Base-by-base conservation (phyloP, 1,140 invertebrate species). In the Brachionus paranguensis region DNA sequence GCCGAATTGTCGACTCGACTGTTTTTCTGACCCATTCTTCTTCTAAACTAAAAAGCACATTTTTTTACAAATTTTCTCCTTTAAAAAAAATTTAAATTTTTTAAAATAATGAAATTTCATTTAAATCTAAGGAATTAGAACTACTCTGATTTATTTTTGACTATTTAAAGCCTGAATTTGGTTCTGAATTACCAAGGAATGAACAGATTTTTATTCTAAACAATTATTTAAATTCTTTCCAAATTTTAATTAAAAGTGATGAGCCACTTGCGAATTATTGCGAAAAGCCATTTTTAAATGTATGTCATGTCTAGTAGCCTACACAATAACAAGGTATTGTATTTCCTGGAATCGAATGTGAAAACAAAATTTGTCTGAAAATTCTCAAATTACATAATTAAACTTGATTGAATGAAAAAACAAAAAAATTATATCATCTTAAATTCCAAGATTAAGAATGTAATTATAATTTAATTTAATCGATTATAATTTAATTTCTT, bases 11-110 rank as follows among this genome's bases (percentile, higher is more conserved):
- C 45, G 20, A 76, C 50, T 76, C 72, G 27, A 27, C 43, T 76
- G 12, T 50, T 76, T 50, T 76, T 76, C 50, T 76, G 72, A 2
- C 72, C 72, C 72, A 76, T 76, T 72, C 12, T 41, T 68, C 33
- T 68, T 37, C 33, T 37, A 37, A 37, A 37, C 4, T 7, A 6
- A 37, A 68, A 68, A 27, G 1, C 10, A 20, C 1, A 60, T 60
- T 3, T 20, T n/a, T 24, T 60, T 17, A 20, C 1, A 47, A 14
- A 10, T 47, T 47, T 47, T 47, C 7, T 47, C 7, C 5, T 33
- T 24, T 24, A 24, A 24, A 24, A 24, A 24, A 24, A 33, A 33
- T 2, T 33, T 3, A 33, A 33, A 33, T 33, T 37, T 29, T 37
- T 37, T 37, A 7, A 37, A 37, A 37, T 37, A 37, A 37, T 7